These are phyloP conservation scores for Thamnophis sirtalis DNA, from an alignment of 2,113 vertebrate genomes.

Conservation along the genomic window DNA sequence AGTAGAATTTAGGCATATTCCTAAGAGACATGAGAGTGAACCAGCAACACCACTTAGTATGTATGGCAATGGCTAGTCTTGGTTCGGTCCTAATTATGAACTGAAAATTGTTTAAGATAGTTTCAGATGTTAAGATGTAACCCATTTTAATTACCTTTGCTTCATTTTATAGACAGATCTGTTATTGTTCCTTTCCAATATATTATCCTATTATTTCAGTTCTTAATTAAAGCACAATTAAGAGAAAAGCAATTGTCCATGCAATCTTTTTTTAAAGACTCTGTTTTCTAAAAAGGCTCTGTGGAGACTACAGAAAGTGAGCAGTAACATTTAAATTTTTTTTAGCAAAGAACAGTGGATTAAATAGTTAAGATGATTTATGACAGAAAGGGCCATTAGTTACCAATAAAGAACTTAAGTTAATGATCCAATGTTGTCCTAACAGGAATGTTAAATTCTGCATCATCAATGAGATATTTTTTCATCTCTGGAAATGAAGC, in stretches of 20 bases:
- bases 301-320: slow-evolving; percentile 25
- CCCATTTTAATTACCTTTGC: background rate
- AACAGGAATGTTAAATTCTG: slow-evolving; percentile 49
- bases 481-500: slow-evolving; percentile 35
- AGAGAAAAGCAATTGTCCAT: slow-evolving; percentile 17
- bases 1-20: background rate
- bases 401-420: slow-evolving; percentile 9
- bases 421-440: slow-evolving; percentile 22
- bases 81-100: background rate
- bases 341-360: slow-evolving; percentile 32
- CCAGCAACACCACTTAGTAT: background rate
- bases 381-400: slow-evolving; percentile 36
- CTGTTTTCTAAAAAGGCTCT: slow-evolving; percentile 1
- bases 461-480: slow-evolving; percentile 10
- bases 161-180: background rate
- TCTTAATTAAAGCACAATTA: background rate
- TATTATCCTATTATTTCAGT: background rate
- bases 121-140: background rate
- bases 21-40: background rate
- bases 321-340: slow-evolving; percentile 48
- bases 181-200: background rate
- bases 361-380: slow-evolving; percentile 54
- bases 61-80: background rate
- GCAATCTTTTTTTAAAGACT: slow-evolving; percentile 1
- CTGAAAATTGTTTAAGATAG: background rate